These are phyloP conservation scores for Ophion ellenae DNA, from an alignment of 2,888 invertebrate species.

Conservation along the genomic window DNA sequence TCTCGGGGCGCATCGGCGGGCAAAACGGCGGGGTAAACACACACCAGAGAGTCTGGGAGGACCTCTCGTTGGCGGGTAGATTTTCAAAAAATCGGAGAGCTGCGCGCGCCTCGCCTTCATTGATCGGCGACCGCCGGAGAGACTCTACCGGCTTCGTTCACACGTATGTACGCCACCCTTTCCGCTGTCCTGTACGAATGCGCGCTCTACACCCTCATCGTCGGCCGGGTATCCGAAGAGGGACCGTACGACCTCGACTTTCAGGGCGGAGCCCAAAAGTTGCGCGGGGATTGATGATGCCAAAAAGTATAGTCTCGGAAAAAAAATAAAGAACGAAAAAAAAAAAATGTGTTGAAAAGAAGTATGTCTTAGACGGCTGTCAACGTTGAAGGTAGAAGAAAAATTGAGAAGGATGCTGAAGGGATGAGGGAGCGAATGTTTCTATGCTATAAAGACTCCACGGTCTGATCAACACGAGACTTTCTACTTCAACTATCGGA, in stretches of 20 bases:
- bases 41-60: conserved; percentile 71
- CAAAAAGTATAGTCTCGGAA: conserved; percentile 56
- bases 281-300: conserved; percentile 59
- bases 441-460: background rate
- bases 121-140: conserved; percentile 77
- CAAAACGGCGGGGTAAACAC: conserved; percentile 62
- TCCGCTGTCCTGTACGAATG: conserved; percentile 27
- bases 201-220: conserved; percentile 68
- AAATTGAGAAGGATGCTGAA: conserved; percentile 2
- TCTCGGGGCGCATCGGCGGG: conserved; percentile 53
- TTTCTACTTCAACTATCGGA: conserved; percentile 15
- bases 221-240: conserved; percentile 76
- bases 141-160: conserved; percentile 71
- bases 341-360: conserved; percentile 40
- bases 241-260: conserved; percentile 77
- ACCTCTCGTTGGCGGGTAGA: conserved; percentile 80
- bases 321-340: conserved; percentile 56
- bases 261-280: conserved; percentile 81
- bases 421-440: too few relatives aligned
- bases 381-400: background rate
- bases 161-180: conserved; percentile 37
- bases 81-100: conserved; percentile 81
- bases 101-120: conserved; percentile 83
- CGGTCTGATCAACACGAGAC: background rate
- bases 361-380: background rate